Evolutionary conservation across 2,888 invertebrate species (phyloP).

Genomic region (Noctua comes): DNA sequence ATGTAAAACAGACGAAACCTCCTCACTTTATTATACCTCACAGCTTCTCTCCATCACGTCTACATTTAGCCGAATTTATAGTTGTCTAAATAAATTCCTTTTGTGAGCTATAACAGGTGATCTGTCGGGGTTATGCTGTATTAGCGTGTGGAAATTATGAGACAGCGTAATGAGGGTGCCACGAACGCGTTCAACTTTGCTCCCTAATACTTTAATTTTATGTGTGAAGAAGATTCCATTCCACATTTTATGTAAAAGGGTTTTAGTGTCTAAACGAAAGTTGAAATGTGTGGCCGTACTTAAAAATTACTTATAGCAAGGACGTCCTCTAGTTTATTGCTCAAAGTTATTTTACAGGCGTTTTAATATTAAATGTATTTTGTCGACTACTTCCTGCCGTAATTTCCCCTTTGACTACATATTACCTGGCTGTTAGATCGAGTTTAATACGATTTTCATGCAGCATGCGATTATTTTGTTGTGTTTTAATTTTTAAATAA

Average conservation of each 20-base stretch:
- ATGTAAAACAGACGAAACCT: constrained; percentile 26
- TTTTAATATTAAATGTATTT: constrained; percentile 62
- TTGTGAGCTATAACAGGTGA: constrained; percentile 67
- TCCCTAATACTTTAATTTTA: constrained; percentile 73
- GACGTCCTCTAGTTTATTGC: constrained; percentile 64
- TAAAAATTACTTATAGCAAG: constrained; percentile 67
- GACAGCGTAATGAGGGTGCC: constrained; percentile 73
- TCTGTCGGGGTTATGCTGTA: constrained; percentile 75
- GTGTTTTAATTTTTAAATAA: constrained; percentile 16
- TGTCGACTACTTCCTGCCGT: constrained; percentile 31
- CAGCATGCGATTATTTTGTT: constrained; percentile 6
- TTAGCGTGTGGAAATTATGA: constrained; percentile 78
- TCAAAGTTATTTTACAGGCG: constrained; percentile 64
- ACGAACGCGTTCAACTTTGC: constrained; percentile 68
- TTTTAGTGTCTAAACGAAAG: constrained; percentile 65
- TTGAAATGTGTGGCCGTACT: constrained; percentile 67
- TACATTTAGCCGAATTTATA: constrained; percentile 60
- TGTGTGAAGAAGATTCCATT: constrained; percentile 68
- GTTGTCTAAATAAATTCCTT: constrained; percentile 67
- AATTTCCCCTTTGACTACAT: constrained; percentile 39
- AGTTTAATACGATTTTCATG: constrained; percentile 45
- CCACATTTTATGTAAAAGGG: constrained; percentile 68
- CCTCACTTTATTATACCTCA: constrained; percentile 26
- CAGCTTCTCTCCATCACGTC: constrained; percentile 44
- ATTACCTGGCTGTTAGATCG: constrained; percentile 15